Base-by-base conservation (phyloP, 2,888 invertebrate species). In the Periphyllus acericola region DNA sequence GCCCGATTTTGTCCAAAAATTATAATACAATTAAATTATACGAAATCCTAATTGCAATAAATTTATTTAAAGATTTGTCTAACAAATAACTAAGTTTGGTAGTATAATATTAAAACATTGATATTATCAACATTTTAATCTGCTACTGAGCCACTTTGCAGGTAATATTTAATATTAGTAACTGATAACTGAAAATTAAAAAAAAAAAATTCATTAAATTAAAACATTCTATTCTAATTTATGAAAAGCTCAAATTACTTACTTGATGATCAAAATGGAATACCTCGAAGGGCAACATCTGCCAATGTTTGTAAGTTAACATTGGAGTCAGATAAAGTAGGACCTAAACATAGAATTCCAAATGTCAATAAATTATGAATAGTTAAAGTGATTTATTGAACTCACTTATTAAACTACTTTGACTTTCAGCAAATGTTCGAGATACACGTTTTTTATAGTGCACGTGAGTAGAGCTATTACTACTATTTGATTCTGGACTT, bases 371-470 rank as follows among this genome's bases (percentile, higher is more conserved):
- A n/a, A 78, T 71, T 17, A 25, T n/a, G 17, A 68, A 68, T 21
- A 36, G 29, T 60, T 21, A 25, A 52, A 78, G 11, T 29, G 46
- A 6, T 55, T 34, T 34, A 1, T 32, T 19, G 17, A 21, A 86
- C 71, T 87, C 11, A 87, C 86, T 74, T 80, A 36, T 80, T 60
- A 74, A 8, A 74, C 40, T 55, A 60, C 29, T 87, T 87, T 87
- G 86, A 74, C 86, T 87, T 80, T 87, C 86, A 25, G 40, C 80
- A 80, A 87, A 87, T 80, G 86, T 87, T 66, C 86, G 36, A 17
- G 86, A 87, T 40, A 81, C 86, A 40, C 86, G 86, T 32, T 87
- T 87, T 80, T 87, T 87, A 80, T 87, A 87, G 40, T 87, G 86
- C 14, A 87, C 80, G 60, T 80, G 72, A 60, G 79, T 66, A 40